Percentiles rank a stretch among this genome's conserved stretches.
Evolutionary conservation across 1,140 invertebrate species (phyloP).

Genomic region (Sycobia sp.): DNA sequence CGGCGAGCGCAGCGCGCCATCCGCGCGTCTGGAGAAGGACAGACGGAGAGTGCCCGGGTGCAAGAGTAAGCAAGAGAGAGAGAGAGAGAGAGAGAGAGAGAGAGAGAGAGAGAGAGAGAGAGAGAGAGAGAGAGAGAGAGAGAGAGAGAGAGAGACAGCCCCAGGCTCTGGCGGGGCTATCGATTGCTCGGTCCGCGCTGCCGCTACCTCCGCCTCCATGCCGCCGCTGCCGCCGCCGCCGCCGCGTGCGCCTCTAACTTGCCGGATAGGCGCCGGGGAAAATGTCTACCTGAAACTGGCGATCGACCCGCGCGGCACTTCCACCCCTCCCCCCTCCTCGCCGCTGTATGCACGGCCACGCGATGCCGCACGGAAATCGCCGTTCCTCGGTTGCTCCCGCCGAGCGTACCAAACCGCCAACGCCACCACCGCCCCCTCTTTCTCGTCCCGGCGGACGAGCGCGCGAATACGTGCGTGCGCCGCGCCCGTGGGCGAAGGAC

Average conservation of each 20-base stretch:
- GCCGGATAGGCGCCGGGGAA: conserved; percentile 10
- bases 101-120: too few species aligned
- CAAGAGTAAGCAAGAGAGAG: too few species aligned
- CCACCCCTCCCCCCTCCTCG: neutral
- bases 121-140: neutral
- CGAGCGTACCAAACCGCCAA: neutral
- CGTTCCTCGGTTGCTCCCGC: too few species aligned
- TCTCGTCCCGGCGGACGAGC: neutral
- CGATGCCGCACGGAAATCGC: neutral
- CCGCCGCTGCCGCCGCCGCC: too few species aligned
- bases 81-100: too few species aligned
- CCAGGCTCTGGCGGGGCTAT: neutral
- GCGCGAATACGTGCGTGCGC: neutral
- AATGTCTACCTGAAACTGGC: conserved; percentile 33
- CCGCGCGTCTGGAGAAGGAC: too few species aligned
- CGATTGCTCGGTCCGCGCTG: conserved; percentile 2
- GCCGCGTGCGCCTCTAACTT: too few species aligned
- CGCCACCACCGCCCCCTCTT: neutral
- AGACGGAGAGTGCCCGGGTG: too few species aligned
- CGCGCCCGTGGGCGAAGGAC: neutral
- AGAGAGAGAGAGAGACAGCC: neutral
- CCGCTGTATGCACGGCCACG: neutral
- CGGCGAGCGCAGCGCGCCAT: neutral
- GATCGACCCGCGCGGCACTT: conserved; percentile 13
- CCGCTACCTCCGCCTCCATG: too few species aligned